Evolutionary conservation across 2,888 invertebrate species (phyloP), one percentile per base, ranked within the genome.

Genomic region (Lysandra coridon): DNA sequence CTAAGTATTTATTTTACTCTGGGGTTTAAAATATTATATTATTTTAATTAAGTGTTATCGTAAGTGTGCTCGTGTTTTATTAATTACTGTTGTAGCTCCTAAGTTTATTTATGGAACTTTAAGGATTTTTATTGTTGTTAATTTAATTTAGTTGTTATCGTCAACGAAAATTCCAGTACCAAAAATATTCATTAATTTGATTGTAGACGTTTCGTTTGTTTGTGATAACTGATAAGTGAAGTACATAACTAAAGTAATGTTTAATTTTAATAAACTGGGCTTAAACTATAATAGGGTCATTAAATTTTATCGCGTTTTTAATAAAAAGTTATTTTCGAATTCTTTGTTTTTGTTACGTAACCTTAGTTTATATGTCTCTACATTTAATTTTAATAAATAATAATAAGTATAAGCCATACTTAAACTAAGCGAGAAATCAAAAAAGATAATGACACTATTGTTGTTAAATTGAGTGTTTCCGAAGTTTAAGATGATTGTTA

Each of bases 121-220:
- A 44, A 44, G 44, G n/a, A 74, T 74, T 40, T 44, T 74, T 74
- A 74, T 17, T 40, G 73, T 73, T 73, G 1, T 73, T 74, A 74
- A 73, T 74, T 74, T 44, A n/a, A 74, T 40, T 53, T 76, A 76
- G 33, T 30, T 57, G 5, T 53, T 57, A 76, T 53, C 4, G 30
- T 57, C 57, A 2, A 69, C 17, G n/a, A 74, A 74, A 76, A 33
- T 17, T 53, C 76, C 76, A 76, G 76, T 76, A 57, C 76, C 76
- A 76, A 76, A 76, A 76, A 76, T 76, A 76, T 75, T 75, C 75
- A 75, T 53, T 75, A 53, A 75, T 75, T 30, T 53, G 14, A 44
- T 69, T 69, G 64, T 69, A 69, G 30, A 30, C 33, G 4, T 69
- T 30, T 69, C 2, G 62, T 62, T n/a, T 69, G 69, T 69, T 69